Evolutionary conservation across 2,113 vertebrate genomes (phyloP).

Genomic region (Cyphomyrus discorhynchus): DNA sequence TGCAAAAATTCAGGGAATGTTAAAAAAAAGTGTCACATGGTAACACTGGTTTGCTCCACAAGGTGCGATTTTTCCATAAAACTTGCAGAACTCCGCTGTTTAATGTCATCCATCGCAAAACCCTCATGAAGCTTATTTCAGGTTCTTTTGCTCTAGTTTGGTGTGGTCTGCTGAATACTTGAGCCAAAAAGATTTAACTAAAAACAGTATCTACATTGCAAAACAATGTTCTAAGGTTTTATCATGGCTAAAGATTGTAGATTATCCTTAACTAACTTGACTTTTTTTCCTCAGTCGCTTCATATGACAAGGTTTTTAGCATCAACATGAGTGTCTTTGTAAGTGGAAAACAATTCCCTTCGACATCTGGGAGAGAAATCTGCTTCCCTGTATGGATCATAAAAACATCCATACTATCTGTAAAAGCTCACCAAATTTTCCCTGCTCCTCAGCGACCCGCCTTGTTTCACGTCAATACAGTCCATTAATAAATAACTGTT

Average conservation of each 20-base stretch:
- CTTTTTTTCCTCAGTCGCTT: background rate
- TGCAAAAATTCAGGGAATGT: conserved; percentile 21
- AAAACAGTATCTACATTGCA: background rate
- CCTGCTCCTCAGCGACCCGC: background rate
- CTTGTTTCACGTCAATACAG: background rate
- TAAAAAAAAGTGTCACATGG: background rate
- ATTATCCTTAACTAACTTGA: background rate
- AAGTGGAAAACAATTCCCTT: background rate
- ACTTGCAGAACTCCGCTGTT: background rate
- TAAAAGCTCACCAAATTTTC: background rate
- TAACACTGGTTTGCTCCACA: background rate
- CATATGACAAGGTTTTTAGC: conserved; percentile 10
- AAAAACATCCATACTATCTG: background rate
- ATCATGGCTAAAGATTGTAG: background rate
- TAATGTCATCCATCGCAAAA: conserved; percentile 3
- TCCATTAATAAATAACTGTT: background rate
- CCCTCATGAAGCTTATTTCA: background rate
- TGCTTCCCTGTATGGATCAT: background rate
- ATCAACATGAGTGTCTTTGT: background rate
- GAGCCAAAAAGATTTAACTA: background rate
- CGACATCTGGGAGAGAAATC: background rate
- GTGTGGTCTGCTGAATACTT: background rate
- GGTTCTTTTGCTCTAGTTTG: background rate
- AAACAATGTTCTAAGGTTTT: background rate
- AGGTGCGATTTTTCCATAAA: background rate